Conservation (phyloP, 2,113 vertebrate genomes). For the Daphoenositta chrysoptera region DNA sequence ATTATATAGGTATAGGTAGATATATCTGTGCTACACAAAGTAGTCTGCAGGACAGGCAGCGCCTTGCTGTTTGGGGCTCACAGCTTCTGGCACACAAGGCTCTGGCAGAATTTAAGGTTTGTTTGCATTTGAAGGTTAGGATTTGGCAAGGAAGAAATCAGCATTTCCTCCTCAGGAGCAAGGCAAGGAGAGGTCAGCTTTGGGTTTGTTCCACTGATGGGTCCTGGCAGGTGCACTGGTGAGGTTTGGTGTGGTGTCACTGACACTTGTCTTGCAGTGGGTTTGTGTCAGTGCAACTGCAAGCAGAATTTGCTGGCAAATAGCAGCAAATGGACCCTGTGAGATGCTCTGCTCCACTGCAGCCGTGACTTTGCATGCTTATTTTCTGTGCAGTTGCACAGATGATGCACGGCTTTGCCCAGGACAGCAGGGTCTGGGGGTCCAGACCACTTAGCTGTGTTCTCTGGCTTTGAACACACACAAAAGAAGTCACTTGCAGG, state of each 20-base stretch:
- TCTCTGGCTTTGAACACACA: not conserved
- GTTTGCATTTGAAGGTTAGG: not conserved
- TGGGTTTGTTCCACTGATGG: not conserved
- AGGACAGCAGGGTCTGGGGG: not conserved
- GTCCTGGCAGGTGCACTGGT: fast-evolving
- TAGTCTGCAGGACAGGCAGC: not conserved
- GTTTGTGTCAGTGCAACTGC: not conserved
- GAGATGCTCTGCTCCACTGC: not conserved
- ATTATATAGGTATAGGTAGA: no score
- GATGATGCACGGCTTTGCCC: not conserved
- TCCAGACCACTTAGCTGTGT: not conserved
- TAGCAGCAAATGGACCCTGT: not conserved
- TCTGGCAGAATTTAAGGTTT: not conserved
- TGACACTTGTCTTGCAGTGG: not conserved
- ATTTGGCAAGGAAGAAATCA: not conserved
- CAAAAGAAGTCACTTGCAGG: not conserved
- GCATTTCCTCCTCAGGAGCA: not conserved
- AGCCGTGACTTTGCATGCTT: not conserved
- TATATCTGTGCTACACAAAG: not conserved
- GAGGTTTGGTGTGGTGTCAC: fast-evolving
- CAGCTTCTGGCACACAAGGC: not conserved
- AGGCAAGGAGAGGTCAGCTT: not conserved
- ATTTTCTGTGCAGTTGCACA: not conserved
- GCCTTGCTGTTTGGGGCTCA: not conserved
- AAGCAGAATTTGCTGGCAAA: not conserved